A percentile compares a stretch with the other conserved stretches of the same genome.
Evolutionary conservation across 2,888 invertebrate genomes (phyloP).

Genomic region (Tetragonisca angustula): DNA sequence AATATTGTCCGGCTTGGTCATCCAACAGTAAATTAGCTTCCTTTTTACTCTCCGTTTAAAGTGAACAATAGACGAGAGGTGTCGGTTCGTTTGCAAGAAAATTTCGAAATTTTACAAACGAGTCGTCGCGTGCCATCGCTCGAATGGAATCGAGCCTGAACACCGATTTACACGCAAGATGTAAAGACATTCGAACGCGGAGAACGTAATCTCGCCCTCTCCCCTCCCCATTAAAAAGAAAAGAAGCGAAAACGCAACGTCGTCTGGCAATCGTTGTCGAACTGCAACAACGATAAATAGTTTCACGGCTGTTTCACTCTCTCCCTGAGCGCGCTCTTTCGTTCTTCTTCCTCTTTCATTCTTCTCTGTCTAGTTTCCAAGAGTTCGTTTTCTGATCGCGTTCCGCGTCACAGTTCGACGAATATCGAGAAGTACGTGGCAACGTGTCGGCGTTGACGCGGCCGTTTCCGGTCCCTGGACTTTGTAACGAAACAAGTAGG

Average conservation of each 20-base stretch:
- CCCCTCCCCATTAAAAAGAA: conserved; percentile 26
- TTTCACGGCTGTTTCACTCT: conserved; percentile 34
- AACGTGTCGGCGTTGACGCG: not conserved
- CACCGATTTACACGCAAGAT: conserved; percentile 6
- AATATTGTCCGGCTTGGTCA: too few species aligned
- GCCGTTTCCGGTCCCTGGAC: not conserved
- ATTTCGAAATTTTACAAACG: conserved; percentile 15
- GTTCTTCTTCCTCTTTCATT: not conserved
- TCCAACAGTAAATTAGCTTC: not conserved
- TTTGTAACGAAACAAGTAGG: not conserved
- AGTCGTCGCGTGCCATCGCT: conserved; percentile 11
- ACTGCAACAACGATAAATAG: conserved; percentile 37
- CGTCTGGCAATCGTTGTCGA: conserved; percentile 2
- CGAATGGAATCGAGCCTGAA: not conserved
- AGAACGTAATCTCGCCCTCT: not conserved
- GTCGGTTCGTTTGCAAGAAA: conserved; percentile 2
- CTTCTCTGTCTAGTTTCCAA: not conserved
- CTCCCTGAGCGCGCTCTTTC: not conserved
- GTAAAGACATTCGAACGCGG: not conserved
- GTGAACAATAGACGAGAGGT: not conserved
- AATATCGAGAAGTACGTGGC: not conserved
- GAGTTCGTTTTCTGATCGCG: not conserved
- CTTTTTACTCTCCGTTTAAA: too few species aligned
- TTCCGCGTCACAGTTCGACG: not conserved
- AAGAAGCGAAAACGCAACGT: conserved; percentile 19